Conservation (phyloP, 2,888 invertebrate genomes). For the Drosophila subquinaria region DNA sequence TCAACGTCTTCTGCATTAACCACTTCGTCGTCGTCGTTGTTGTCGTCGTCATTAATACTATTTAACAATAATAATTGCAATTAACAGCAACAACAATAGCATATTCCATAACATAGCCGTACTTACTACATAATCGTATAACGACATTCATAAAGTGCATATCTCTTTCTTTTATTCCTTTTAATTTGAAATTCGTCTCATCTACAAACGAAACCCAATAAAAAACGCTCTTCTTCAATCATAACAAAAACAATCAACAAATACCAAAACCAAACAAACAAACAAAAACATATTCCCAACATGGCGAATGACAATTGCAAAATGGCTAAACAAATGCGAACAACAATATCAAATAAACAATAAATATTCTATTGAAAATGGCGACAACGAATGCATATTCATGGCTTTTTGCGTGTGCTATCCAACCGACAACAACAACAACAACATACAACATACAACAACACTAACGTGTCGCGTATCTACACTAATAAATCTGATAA, state of each 20-base stretch:
- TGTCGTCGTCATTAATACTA: slow-evolving; percentile 24
- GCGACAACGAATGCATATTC: slow-evolving; percentile 76
- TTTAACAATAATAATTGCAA: slow-evolving; percentile 3
- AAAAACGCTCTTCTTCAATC: slow-evolving; percentile 31
- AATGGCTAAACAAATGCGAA: slow-evolving; percentile 81
- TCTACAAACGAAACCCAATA: slow-evolving; percentile 53
- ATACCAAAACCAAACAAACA: slow-evolving; percentile 17
- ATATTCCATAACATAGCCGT: slow-evolving; percentile 35
- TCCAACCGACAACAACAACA: slow-evolving; percentile 44
- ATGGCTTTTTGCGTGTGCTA: slow-evolving; percentile 79
- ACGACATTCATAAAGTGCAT: slow-evolving; percentile 70
- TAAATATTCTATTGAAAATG: slow-evolving; percentile 48
- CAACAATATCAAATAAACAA: slow-evolving; percentile 30
- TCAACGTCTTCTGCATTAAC: slow-evolving; percentile 36
- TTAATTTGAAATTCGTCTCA: slow-evolving; percentile 67
- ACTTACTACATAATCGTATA: slow-evolving; percentile 48
- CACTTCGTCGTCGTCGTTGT: slow-evolving; percentile 39
- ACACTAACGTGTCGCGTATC: slow-evolving; percentile 36
- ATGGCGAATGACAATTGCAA: slow-evolving; percentile 56
- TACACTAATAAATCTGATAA: slow-evolving; percentile 25
- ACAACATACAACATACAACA: slow-evolving; percentile 40
- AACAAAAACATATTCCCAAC: slow-evolving; percentile 19
- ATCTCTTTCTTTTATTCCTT: slow-evolving; percentile 75
- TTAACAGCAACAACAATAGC: slow-evolving; percentile 45
- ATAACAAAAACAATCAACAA: slow-evolving; percentile 36